Evolutionary conservation across 2,797 vertebrate species (phyloP), one percentile per base, ranked within the genome.

Genomic region (Clamator glandarius): DNA sequence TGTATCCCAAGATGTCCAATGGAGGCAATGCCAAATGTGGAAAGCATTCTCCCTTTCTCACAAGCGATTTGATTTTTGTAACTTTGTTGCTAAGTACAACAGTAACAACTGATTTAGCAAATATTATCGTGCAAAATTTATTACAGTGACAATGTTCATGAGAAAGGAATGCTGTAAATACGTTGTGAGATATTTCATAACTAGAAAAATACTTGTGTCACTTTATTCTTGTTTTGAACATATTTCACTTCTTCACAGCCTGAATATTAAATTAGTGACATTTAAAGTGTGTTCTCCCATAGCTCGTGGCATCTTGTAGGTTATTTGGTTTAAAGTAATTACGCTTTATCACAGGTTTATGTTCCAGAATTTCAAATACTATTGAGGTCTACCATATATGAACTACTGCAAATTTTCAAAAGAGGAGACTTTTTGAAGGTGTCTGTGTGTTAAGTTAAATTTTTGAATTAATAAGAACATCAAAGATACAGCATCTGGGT

Each of bases 381-480:
- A 4, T 11, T 50, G 82, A 93, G 73, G 82, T 89, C 62, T 75
- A 12, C 0, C 0, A n/a, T 72, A 9, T 59, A 42, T 19, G 73
- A 88, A 81, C 2, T 33, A 86, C 54, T 67, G 66, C 76, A 73
- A 3, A 70, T 93, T 87, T 92, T 95, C 83, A 79, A 64, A 92
- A 84, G 68, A 73, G 58, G 39, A 80, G 74, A 70, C 50, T 74
- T 95, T 96, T 81, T 96, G 92, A 96, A 95, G 87, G 89, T 92
- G 84, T 84, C 78, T 82, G 82, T 84, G 80, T 91, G 61, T 87
- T 95, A 80, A 91, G 91, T 86, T 88, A 91, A 91, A 76, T 93
- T 93, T 92, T 80, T 77, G 75, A 94, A 93, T 94, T 95, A 96
- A 96, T 91, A 76, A 80, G 86, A 84, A 91, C 81, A 95, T 95